Percentiles rank a stretch among this genome's conserved stretches.
Evolutionary conservation across 2,888 invertebrate species (phyloP).

Genomic region (Phyllotreta cruciferae): DNA sequence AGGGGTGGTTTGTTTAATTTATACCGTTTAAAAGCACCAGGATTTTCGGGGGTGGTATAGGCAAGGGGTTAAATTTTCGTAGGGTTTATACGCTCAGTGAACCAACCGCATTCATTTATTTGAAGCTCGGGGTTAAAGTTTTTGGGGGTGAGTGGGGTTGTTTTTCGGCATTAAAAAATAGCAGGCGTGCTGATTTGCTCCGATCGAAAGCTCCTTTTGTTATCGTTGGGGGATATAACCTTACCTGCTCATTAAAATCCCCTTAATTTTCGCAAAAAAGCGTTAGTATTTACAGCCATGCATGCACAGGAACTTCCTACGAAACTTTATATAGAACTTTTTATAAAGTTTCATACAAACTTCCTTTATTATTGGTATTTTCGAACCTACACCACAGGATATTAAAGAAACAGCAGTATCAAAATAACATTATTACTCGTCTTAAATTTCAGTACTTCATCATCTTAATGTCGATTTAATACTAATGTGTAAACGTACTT

Average conservation of each 20-base stretch:
- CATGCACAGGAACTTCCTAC: constrained; percentile 35
- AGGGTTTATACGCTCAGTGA: constrained; percentile 43
- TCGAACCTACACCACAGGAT: no score
- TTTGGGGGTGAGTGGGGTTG: constrained; percentile 34
- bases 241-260: constrained; percentile 53
- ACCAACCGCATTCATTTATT: constrained; percentile 43
- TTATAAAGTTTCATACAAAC: neutral
- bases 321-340: constrained; percentile 2
- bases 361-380: no score
- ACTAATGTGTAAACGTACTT: no score
- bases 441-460: no score
- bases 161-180: constrained; percentile 45
- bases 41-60: constrained; percentile 19
- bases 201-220: constrained; percentile 51
- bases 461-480: no score
- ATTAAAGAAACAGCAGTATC: no score
- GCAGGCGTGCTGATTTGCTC: constrained; percentile 46
- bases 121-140: constrained; percentile 41
- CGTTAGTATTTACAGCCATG: constrained; percentile 50
- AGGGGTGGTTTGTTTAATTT: no score
- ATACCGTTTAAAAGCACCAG: no score
- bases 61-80: constrained; percentile 34
- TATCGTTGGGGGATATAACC: constrained; percentile 57
- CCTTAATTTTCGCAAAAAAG: constrained; percentile 45
- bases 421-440: no score